These are phyloP conservation scores for Patella pellucida DNA, from an alignment of 2,888 invertebrate genomes.

Conservation along the genomic window DNA sequence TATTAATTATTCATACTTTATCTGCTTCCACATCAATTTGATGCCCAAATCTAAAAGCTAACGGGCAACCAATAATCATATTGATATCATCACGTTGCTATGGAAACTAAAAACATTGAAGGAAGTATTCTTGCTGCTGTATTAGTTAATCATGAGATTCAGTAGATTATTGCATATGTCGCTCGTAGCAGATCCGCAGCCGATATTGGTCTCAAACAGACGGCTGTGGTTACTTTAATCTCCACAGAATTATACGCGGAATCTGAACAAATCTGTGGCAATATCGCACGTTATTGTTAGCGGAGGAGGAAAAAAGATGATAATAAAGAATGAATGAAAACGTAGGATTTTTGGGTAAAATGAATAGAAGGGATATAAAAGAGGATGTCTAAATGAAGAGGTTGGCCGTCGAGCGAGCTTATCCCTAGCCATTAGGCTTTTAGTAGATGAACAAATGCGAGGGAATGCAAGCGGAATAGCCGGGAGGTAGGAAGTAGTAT, in stretches of 20 bases:
- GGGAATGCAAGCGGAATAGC: neutral
- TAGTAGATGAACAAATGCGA: neutral
- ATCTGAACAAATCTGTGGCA: neutral
- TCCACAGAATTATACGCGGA: neutral
- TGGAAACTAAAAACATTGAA: slow-evolving; percentile 5
- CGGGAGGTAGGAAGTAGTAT: neutral
- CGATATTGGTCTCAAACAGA: neutral
- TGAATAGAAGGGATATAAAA: neutral
- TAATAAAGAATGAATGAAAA: neutral
- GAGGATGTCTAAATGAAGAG: neutral
- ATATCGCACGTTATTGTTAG: neutral
- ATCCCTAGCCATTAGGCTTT: neutral
- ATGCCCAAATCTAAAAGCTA: too few species aligned
- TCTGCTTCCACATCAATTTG: neutral
- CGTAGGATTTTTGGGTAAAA: neutral
- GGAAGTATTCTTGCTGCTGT: neutral
- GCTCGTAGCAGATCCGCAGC: neutral
- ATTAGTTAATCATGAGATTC: slow-evolving; percentile 4
- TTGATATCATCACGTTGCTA: slow-evolving; percentile 1
- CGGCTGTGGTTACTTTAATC: neutral
- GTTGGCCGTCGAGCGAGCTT: neutral
- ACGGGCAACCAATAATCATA: neutral
- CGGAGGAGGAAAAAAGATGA: neutral
- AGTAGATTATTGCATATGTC: neutral
- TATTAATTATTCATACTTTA: slow-evolving; percentile 1